Evolutionary conservation across 1,140 invertebrate genomes (phyloP).

Genomic region (Cheumatopsyche charites): DNA sequence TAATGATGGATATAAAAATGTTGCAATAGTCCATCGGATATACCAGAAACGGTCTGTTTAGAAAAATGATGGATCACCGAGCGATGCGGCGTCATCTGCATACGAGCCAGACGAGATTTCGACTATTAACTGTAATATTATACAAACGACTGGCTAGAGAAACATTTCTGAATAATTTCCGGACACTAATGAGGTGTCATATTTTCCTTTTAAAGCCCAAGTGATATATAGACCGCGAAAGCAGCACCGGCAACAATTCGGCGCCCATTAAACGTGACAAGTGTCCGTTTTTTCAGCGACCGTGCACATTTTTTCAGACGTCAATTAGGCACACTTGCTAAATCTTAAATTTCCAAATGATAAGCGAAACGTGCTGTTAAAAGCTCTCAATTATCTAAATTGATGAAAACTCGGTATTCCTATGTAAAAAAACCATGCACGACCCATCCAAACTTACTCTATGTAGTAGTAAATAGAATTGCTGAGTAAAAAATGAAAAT

Average conservation of each 20-base stretch:
- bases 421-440: no score
- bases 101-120: slow-evolving; percentile 12
- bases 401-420: no score
- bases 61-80: slow-evolving; percentile 28
- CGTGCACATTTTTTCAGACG: no score
- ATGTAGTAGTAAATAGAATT: no score
- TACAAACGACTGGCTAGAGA: slow-evolving; percentile 17
- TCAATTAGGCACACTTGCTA: no score
- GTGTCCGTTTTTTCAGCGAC: not conserved
- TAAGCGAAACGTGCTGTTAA: no score
- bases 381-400: no score
- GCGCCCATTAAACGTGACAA: slow-evolving; percentile 9
- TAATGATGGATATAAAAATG: slow-evolving; percentile 19
- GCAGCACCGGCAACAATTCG: slow-evolving; percentile 23
- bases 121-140: slow-evolving; percentile 34
- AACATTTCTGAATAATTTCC: slow-evolving; percentile 35
- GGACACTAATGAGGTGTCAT: slow-evolving; percentile 36
- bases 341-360: no score
- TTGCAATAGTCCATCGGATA: slow-evolving; percentile 28
- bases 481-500: no score
- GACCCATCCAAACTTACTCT: no score
- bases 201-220: slow-evolving; percentile 27
- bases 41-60: slow-evolving; percentile 24
- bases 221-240: slow-evolving; percentile 33
- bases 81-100: slow-evolving; percentile 3